Conservation (phyloP, 2,113 vertebrate genomes). For the Cromileptes altivelis region DNA sequence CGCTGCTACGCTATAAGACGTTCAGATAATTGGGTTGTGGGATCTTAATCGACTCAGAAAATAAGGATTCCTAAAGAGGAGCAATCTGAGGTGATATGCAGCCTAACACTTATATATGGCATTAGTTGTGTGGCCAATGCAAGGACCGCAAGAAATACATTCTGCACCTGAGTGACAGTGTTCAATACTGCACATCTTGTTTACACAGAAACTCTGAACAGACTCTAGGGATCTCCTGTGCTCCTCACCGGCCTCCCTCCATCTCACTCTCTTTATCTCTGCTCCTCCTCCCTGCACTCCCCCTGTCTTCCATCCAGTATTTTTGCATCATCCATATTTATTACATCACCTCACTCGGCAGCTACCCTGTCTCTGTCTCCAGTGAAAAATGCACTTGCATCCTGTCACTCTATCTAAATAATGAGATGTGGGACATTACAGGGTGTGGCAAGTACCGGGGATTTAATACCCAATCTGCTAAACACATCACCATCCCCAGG, state of each 20-base stretch:
- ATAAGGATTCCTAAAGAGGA: constrained; percentile 22
- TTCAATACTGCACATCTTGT: constrained; percentile 55
- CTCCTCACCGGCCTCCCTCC: constrained; percentile 8
- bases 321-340: constrained; percentile 59
- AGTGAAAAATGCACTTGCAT: constrained; percentile 60
- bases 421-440: constrained; percentile 56
- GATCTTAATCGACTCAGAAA: constrained; percentile 12
- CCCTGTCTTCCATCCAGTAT: neutral
- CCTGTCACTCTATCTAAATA: constrained; percentile 66
- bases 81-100: neutral
- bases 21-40: constrained; percentile 36
- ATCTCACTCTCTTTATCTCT: constrained; percentile 17
- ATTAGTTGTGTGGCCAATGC: neutral
- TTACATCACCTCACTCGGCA: constrained; percentile 32
- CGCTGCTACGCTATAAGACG: neutral
- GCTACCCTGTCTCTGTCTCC: constrained; percentile 25
- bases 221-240: constrained; percentile 38
- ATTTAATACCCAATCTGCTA: constrained; percentile 68
- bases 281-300: constrained; percentile 28
- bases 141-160: constrained; percentile 31
- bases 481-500: constrained; percentile 53
- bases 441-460: constrained; percentile 49
- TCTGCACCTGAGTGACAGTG: constrained; percentile 43
- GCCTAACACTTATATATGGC: neutral
- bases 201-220: constrained; percentile 53